Base-by-base conservation (phyloP, 2,888 invertebrate genomes). In the Morpho helenor region DNA sequence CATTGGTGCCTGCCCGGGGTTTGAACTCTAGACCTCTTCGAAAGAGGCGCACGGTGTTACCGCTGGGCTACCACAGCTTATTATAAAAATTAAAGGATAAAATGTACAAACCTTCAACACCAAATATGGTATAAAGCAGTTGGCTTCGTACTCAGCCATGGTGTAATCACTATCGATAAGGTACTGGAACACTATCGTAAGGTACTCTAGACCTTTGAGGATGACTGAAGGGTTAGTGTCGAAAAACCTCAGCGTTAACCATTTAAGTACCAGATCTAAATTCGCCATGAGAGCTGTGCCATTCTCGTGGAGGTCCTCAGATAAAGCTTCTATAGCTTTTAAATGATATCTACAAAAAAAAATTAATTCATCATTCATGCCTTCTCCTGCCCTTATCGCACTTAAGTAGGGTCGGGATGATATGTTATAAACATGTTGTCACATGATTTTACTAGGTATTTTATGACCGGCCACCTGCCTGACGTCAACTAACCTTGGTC, bases 151-250 rank as follows among this genome's bases (percentile, higher is more conserved):
- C 74, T 99, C 99, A 0, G 95, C 92, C 92, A 99, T 93, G 46
- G 95, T 95, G 79, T 98, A 98, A 63, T 95, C 94, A 62, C 93
- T 93, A 46, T 95, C 94, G 50, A 95, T 95, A 41, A 98, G 91
- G 76, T 94, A 92, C 64, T 93, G 93, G 83, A 99, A 98, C 59
- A 98, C 95, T 16, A 93, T 84, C 63, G 95, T 94, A 8, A 99
- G 89, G 83, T 98, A 99, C 78, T 99, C 99, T 69, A 99, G 88
- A n/a, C 96, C 97, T 89, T 97, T 98, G 70, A 99, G 92, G 61
- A 99, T 92, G 44, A 99, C 99, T 10, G 98, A 98, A 8, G 99
- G 99, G 91, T 99, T 99, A 31, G 99, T 99, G 87, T 99, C 99
- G 76, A 98, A 99, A 90, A 99, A 99, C 61, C 99, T 92, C 50